These are phyloP conservation scores for Spisula subtruncata DNA, from an alignment of 2,888 invertebrate species.

Conservation along the genomic window DNA sequence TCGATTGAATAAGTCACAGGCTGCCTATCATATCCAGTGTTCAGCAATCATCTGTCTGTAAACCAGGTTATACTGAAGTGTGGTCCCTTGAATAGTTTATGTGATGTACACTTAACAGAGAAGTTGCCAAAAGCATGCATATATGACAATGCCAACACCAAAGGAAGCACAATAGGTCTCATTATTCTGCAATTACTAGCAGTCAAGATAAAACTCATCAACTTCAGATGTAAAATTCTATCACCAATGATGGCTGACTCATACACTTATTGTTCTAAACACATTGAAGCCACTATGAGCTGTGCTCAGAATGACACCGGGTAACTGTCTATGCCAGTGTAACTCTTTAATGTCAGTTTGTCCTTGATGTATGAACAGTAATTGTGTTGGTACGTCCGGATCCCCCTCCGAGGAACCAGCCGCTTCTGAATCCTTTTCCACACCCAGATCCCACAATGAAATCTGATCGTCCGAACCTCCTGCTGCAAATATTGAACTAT, in stretches of 20 bases:
- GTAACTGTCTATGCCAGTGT: slow-evolving; percentile 99
- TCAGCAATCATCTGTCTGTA: too few species aligned
- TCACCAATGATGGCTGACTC: slow-evolving; percentile 36
- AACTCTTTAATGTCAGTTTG: slow-evolving; percentile 99
- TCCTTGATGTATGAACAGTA: slow-evolving; percentile 99
- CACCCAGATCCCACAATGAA: slow-evolving; percentile 96
- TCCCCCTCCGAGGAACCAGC: slow-evolving; percentile 71
- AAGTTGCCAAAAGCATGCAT: too few species aligned
- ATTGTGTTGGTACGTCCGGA: slow-evolving; percentile 93
- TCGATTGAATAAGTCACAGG: too few species aligned
- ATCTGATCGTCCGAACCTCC: slow-evolving; percentile 98
- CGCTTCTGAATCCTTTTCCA: slow-evolving; percentile 83
- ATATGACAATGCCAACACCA: too few species aligned
- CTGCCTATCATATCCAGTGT: too few species aligned
- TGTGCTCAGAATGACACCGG: slow-evolving; percentile 97
- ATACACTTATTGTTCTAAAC: slow-evolving; percentile 98
- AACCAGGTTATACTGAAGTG: too few species aligned
- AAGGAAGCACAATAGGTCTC: too few species aligned
- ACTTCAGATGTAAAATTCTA: too few species aligned
- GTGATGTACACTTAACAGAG: too few species aligned
- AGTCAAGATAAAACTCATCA: too few species aligned
- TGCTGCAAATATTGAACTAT: slow-evolving; percentile 97
- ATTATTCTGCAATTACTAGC: too few species aligned
- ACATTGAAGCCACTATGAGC: slow-evolving; percentile 98
- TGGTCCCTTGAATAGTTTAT: too few species aligned